These are phyloP conservation scores for Macrotrachela quadricornifera DNA, from an alignment of 1,140 invertebrate genomes.

Conservation along the genomic window DNA sequence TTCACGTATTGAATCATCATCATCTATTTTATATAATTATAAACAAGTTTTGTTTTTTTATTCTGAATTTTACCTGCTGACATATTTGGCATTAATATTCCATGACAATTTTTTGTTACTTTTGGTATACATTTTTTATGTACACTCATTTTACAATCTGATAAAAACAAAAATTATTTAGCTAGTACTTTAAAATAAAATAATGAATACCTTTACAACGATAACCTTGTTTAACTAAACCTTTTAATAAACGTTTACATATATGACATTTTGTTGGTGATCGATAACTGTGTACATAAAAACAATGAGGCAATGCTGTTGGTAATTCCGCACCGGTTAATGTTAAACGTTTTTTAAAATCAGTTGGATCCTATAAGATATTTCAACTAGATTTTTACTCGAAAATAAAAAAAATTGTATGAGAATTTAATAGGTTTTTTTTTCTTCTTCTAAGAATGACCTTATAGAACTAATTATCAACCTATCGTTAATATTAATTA, in stretches of 20 bases:
- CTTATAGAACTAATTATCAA: too few species aligned
- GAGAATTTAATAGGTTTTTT: too few species aligned
- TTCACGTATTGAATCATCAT: too few species aligned
- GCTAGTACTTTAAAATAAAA: conserved; percentile 11
- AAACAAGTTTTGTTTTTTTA: neutral
- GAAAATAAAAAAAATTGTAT: too few species aligned
- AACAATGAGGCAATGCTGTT: conserved; percentile 68
- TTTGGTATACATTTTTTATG: conserved; percentile 1
- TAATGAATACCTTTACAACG: conserved; percentile 67
- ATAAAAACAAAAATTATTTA: neutral
- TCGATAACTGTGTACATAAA: conserved; percentile 54
- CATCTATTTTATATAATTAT: neutral
- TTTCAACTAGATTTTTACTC: too few species aligned
- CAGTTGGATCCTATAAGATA: conserved; percentile 18
- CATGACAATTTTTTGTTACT: conserved; percentile 3
- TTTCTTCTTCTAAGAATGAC: too few species aligned
- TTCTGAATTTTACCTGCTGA: neutral
- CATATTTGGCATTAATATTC: neutral
- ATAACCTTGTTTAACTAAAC: conserved; percentile 81
- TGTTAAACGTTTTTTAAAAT: too few species aligned
- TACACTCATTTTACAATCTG: conserved; percentile 1
- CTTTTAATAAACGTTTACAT: conserved; percentile 80
- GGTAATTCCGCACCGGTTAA: too few species aligned
- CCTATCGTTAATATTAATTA: too few species aligned
- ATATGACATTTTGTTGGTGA: conserved; percentile 79